Percentiles rank a stretch among this genome's conserved stretches.
phyloP scores from a whole-genome alignment of 2,797 vertebrate species.

The Peromyscus eremicus region DNA sequence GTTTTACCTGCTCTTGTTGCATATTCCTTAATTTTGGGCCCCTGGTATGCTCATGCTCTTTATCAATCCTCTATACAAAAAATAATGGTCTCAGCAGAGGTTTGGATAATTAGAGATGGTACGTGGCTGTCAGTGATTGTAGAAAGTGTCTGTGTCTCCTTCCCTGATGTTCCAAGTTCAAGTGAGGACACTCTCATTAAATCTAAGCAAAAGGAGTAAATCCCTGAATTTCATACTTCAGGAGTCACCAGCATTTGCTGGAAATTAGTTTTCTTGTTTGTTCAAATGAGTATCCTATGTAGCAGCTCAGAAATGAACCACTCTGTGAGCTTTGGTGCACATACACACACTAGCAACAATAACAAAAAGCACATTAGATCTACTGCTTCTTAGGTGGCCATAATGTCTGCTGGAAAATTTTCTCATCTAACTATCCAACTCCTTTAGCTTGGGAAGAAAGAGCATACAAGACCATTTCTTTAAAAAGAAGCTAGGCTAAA shows the following conservation, averaged over 20 bases:
- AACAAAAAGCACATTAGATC: not conserved
- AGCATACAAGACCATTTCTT: not conserved
- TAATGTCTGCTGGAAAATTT: not conserved
- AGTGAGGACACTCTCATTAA: not conserved
- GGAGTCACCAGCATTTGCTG: not conserved
- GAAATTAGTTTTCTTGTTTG: not conserved
- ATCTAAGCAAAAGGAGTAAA: not conserved
- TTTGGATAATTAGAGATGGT: not conserved
- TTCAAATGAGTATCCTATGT: not conserved
- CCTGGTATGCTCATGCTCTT: not conserved
- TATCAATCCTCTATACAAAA: not conserved
- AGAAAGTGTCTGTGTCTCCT: not conserved
- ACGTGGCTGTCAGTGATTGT: not conserved
- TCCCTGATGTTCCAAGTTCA: not conserved
- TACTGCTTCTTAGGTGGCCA: not conserved
- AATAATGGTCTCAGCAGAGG: not conserved
- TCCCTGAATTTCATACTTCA: not conserved
- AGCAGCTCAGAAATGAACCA: not conserved
- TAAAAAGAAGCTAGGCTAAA: not conserved
- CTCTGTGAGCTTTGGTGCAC: not conserved
- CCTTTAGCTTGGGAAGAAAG: not conserved
- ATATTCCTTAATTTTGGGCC: not conserved
- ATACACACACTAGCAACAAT: not conserved
- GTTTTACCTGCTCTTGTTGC: accelerated
- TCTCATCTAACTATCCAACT: not conserved